Evolutionary conservation across 2,113 vertebrate species (phyloP).

Genomic region (Dipodomys spectabilis): DNA sequence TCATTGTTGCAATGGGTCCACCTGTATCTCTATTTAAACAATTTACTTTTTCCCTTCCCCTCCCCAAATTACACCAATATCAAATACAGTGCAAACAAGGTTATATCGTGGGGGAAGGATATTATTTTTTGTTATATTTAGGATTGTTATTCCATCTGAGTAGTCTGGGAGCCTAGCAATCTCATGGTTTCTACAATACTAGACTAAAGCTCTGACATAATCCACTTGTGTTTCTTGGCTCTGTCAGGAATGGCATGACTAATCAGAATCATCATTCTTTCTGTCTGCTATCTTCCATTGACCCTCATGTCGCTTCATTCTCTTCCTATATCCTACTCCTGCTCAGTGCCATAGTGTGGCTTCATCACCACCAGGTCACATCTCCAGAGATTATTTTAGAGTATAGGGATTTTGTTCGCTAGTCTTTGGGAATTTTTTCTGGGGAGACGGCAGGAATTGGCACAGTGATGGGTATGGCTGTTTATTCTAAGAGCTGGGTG

Average conservation of each 20-base stretch:
- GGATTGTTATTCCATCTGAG: not conserved
- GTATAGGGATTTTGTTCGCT: not conserved
- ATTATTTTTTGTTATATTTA: not conserved
- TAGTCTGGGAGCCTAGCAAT: not conserved
- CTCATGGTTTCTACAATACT: not conserved
- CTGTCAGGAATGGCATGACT: not conserved
- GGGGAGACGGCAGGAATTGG: not conserved
- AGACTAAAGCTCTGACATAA: not conserved
- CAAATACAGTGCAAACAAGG: no score
- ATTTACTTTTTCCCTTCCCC: no score
- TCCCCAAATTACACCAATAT: no score
- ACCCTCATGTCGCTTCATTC: not conserved
- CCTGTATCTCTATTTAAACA: no score
- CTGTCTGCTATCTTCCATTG: not conserved
- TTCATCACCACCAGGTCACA: not conserved
- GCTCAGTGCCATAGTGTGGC: not conserved
- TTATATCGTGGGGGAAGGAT: no score
- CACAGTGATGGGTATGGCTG: not conserved
- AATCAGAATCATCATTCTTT: not conserved
- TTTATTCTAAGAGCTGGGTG: no score
- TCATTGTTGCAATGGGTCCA: no score
- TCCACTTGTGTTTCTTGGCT: not conserved
- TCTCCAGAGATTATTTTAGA: not conserved
- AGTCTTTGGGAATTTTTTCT: not conserved
- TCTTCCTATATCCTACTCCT: not conserved